These are phyloP conservation scores for Ctenodactylus gundi DNA, from an alignment of 2,113 vertebrate genomes.

Conservation along the genomic window DNA sequence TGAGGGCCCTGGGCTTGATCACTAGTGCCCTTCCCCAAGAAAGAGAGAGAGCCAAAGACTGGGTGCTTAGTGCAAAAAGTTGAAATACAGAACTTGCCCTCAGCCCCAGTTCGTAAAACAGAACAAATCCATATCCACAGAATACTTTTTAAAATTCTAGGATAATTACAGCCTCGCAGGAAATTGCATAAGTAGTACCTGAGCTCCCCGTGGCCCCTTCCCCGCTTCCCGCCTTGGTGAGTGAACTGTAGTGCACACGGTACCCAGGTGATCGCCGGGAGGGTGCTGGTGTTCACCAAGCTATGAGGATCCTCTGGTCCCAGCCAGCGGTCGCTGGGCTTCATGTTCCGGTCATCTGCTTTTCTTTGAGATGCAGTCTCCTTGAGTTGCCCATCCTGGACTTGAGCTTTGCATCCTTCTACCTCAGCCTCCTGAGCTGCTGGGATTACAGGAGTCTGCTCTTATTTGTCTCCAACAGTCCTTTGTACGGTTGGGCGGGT, in stretches of 20 bases:
- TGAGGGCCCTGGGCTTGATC: too few species aligned
- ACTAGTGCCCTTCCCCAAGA: too few species aligned
- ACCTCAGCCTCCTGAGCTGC: not conserved
- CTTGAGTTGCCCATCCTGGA: not conserved
- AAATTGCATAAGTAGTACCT: not conserved
- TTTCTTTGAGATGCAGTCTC: not conserved
- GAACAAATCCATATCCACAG: not conserved
- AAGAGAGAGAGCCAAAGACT: not conserved
- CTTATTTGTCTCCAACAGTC: accelerated
- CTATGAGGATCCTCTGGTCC: too few species aligned
- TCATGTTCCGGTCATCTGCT: not conserved
- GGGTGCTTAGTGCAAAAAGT: not conserved
- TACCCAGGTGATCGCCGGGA: not conserved
- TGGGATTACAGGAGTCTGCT: not conserved
- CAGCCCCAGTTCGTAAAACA: not conserved
- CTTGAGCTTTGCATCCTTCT: not conserved
- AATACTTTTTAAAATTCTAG: not conserved
- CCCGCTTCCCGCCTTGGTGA: not conserved
- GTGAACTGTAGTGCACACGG: not conserved
- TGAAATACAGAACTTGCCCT: not conserved
- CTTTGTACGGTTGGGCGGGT: not conserved
- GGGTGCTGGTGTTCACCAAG: not conserved
- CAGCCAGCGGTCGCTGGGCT: not conserved
- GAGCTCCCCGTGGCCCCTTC: not conserved
- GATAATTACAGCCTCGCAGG: not conserved